Evolutionary conservation across 1,140 invertebrate species (phyloP).

Genomic region (Pachyrhynchus sulphureomaculatus): DNA sequence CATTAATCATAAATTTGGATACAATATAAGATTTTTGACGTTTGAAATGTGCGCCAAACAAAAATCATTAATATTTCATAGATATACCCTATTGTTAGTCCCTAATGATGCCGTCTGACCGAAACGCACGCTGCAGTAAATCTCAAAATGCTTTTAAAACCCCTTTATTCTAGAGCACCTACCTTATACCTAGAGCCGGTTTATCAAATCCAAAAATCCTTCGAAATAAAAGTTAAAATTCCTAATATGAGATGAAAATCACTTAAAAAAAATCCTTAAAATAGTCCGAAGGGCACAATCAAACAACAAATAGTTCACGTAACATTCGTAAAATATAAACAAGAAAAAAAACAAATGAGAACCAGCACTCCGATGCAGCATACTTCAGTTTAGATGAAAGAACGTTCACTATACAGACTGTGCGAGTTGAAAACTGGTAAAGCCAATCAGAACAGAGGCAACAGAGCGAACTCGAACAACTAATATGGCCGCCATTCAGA

Average conservation of each 20-base stretch:
- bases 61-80: conserved; percentile 51
- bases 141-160: neutral
- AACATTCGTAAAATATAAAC: conserved; percentile 13
- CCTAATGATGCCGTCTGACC: conserved; percentile 39
- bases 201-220: neutral
- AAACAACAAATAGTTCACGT: neutral
- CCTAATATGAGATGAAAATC: conserved; percentile 9
- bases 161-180: neutral
- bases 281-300: too few relatives aligned
- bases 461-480: conserved; percentile 48
- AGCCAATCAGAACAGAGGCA: conserved; percentile 53
- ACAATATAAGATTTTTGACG: conserved; percentile 50
- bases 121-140: conserved; percentile 3
- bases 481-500: conserved; percentile 53
- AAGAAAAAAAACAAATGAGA: conserved; percentile 22
- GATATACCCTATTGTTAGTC: conserved; percentile 42
- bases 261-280: neutral
- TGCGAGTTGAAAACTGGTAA: conserved; percentile 48
- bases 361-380: conserved; percentile 24
- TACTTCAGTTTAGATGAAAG: conserved; percentile 31
- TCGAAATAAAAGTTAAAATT: conserved; percentile 6
- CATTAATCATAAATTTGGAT: conserved; percentile 50
- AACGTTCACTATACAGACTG: conserved; percentile 45
- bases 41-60: conserved; percentile 46
- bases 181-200: neutral